A percentile compares a stretch with the other conserved stretches of the same genome.
These are phyloP conservation scores for Cuniculus paca DNA, from an alignment of 2,797 vertebrate species.

Conservation along the genomic window DNA sequence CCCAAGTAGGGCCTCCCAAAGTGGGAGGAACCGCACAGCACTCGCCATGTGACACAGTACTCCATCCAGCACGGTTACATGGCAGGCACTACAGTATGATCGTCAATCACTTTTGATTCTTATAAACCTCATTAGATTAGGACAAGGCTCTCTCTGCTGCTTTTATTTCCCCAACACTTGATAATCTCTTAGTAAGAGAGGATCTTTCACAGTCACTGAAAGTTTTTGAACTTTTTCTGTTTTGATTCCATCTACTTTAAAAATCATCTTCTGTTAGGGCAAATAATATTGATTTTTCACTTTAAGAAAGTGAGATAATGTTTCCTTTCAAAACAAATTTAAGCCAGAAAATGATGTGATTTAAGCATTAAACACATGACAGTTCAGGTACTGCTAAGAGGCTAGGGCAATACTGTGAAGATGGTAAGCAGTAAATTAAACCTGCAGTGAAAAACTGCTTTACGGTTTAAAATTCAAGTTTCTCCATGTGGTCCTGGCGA, in stretches of 20 bases:
- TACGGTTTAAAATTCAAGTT: slow-evolving; percentile 38
- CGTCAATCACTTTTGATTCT: not conserved
- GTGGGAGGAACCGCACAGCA: not conserved
- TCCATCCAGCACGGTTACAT: not conserved
- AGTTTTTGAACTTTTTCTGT: slow-evolving; percentile 4
- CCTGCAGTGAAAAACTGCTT: not conserved
- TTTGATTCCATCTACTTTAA: slow-evolving; percentile 50
- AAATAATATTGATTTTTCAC: slow-evolving; percentile 54
- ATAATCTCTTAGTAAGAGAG: not conserved
- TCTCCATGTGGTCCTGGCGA: not conserved
- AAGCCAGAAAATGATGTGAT: slow-evolving; percentile 24
- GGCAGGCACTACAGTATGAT: not conserved
- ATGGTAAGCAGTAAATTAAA: not conserved
- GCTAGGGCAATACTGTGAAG: not conserved
- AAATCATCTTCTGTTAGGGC: slow-evolving; percentile 14
- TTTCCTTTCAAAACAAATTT: slow-evolving; percentile 57
- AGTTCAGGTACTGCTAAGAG: slow-evolving; percentile 2
- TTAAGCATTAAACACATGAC: not conserved
- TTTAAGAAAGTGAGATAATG: slow-evolving; percentile 35
- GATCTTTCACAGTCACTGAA: slow-evolving; percentile 4
- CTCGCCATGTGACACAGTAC: not conserved
- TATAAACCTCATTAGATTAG: not conserved
- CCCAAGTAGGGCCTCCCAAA: not conserved
- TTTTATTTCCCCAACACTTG: slow-evolving; percentile 1
- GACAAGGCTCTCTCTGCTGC: not conserved